Percentiles rank a stretch among this genome's conserved stretches.
These are phyloP conservation scores for Listrodromus nycthemerus DNA, from an alignment of 2,888 invertebrate genomes.

Conservation along the genomic window DNA sequence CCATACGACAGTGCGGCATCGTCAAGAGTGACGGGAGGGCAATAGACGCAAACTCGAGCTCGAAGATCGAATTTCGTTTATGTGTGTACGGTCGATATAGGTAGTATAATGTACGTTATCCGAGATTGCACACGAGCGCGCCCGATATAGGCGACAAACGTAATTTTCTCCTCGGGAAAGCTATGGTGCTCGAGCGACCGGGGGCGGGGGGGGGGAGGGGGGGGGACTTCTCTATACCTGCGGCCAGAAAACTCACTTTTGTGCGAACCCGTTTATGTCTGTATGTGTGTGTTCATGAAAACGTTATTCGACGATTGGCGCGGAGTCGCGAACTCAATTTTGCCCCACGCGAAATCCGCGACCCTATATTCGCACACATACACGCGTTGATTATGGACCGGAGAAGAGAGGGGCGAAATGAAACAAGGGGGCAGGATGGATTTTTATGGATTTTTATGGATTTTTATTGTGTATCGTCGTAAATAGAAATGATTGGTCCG, in stretches of 20 bases:
- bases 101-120: constrained; percentile 22
- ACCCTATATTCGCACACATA: constrained; percentile 5
- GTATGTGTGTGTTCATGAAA: constrained; percentile 1
- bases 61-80: constrained; percentile 39
- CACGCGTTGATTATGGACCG: not conserved
- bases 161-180: constrained; percentile 44
- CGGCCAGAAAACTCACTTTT: constrained; percentile 52
- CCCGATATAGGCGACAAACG: constrained; percentile 40
- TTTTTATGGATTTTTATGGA: not conserved
- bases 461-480: too few relatives aligned
- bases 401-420: too few relatives aligned
- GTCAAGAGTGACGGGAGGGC: constrained; percentile 38
- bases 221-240: constrained; percentile 23
- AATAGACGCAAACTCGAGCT: constrained; percentile 29
- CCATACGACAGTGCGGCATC: constrained; percentile 2
- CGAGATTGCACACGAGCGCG: constrained; percentile 36
- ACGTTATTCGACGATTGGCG: constrained; percentile 44
- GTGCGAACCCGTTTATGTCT: constrained; percentile 32
- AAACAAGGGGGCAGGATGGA: not conserved
- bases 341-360: constrained; percentile 15
- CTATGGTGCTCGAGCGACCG: constrained; percentile 5
- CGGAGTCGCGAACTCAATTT: constrained; percentile 13
- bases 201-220: constrained; percentile 34
- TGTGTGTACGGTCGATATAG: not conserved
- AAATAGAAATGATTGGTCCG: too few relatives aligned